Percentiles rank a stretch among this genome's conserved stretches.
Conservation (phyloP, 2,797 vertebrate species). For the Acrossocheilus wenchowensis region DNA sequence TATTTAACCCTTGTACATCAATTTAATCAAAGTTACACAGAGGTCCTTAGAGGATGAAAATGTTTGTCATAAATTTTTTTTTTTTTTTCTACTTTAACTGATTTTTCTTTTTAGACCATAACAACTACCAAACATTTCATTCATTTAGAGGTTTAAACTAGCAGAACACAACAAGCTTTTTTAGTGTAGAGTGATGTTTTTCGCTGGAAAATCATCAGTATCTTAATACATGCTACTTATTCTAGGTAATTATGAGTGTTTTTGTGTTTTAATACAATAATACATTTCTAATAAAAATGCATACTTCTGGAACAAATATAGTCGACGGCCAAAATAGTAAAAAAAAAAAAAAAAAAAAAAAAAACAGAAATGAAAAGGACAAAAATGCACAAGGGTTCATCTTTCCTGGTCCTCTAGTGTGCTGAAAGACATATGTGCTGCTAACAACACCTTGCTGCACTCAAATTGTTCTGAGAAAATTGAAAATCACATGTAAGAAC, state of each 20-base stretch:
- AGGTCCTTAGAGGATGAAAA: background rate
- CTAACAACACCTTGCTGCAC: constrained; percentile 1
- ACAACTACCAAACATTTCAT: background rate
- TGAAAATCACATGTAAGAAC: background rate
- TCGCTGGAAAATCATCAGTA: background rate
- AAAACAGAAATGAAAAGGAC: background rate
- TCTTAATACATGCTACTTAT: background rate
- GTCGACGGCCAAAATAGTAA: background rate
- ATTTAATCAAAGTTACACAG: background rate
- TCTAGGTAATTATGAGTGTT: background rate
- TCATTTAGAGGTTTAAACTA: background rate
- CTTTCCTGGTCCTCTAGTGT: background rate
- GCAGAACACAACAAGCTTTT: background rate
- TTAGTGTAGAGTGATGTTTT: background rate
- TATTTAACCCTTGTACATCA: constrained; percentile 22
- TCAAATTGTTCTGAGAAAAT: constrained; percentile 15
- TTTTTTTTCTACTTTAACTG: background rate
- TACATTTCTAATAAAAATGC: background rate
- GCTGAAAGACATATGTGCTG: background rate
- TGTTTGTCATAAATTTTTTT: background rate
- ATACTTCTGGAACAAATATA: background rate
- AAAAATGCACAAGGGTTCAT: background rate
- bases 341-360: too few relatives aligned
- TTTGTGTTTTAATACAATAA: background rate
- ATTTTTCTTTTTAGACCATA: background rate